Evolutionary conservation across 2,797 vertebrate genomes (phyloP), one percentile per base, ranked within the genome.

Genomic region (Gambusia yucatana): DNA sequence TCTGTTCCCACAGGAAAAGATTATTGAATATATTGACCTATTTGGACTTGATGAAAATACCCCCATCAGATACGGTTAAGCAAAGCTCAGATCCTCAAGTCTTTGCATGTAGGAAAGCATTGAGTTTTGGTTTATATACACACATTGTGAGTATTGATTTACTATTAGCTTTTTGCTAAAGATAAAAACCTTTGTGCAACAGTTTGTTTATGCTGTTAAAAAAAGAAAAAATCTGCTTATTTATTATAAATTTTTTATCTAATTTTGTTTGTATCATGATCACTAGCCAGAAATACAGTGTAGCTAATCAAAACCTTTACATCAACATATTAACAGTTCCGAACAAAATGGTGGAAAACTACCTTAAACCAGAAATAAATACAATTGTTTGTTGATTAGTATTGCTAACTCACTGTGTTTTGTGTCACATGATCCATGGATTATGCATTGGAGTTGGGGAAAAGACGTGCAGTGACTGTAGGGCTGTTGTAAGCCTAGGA

Each of bases 121-220:
- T n/a, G 11, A 44, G 39, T 69, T 69, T 22, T n/a, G 10, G 4
- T 39, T 41, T 52, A 59, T 8, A 39, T 2, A 20, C 39, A 77
- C n/a, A 71, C 25, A 16, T 61, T 4, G 1, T 65, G 30, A 72
- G n/a, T 28, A 50, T 72, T 33, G 1, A 50, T 72, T 25, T 75
- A 85, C 79, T 63, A 39, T 22, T 65, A 22, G 36, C 17, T 65
- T 52, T 57, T 57, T n/a, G 55, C 55, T 28, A 57, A 57, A 57
- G 55, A 57, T n/a, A 3, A 57, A 57, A 57, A 57, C 10, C 9
- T 57, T 11, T 28, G 55, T 57, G n/a, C n/a, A 13, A 13, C n/a
- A 28, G 11, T 57, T 57, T 57, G n/a, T 57, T 57, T 28, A 14
- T 14, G n/a, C n/a, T 59, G 11, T 28, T 28, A 59, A 28, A 57